Conservation (phyloP, 2,113 vertebrate genomes). For the Lagopus muta region DNA sequence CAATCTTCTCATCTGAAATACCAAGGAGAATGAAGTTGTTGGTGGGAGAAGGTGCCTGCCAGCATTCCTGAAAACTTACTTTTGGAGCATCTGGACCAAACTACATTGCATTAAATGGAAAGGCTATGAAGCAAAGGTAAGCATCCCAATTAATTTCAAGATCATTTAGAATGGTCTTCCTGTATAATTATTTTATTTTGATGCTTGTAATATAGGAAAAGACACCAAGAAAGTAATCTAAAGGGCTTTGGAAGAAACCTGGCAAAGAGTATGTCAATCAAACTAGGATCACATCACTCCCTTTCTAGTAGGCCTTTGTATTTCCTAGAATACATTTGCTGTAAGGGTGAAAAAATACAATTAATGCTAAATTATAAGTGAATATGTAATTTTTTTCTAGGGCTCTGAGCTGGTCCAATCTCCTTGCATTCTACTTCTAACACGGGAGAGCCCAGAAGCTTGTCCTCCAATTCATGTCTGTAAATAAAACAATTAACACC, state of each 20-base stretch:
- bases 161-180: not conserved
- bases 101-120: not conserved
- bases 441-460: not conserved
- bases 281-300: not conserved
- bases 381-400: not conserved
- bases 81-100: constrained; percentile 13
- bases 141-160: not conserved
- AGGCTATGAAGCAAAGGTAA: constrained; percentile 1
- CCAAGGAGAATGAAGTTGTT: not conserved
- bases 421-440: not conserved
- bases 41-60: not conserved
- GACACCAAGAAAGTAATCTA: not conserved
- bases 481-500: not conserved
- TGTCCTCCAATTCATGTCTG: not conserved
- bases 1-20: constrained; percentile 11
- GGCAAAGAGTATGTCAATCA: not conserved
- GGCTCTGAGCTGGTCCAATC: not conserved
- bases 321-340: not conserved
- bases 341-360: not conserved
- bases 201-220: not conserved
- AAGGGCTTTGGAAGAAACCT: not conserved
- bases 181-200: not conserved
- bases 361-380: not conserved
- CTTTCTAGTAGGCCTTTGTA: not conserved
- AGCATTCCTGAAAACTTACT: not conserved